Percentiles rank a stretch among this genome's conserved stretches.
Evolutionary conservation across 2,113 vertebrate species (phyloP).

Genomic region (Eleginops maclovinus): DNA sequence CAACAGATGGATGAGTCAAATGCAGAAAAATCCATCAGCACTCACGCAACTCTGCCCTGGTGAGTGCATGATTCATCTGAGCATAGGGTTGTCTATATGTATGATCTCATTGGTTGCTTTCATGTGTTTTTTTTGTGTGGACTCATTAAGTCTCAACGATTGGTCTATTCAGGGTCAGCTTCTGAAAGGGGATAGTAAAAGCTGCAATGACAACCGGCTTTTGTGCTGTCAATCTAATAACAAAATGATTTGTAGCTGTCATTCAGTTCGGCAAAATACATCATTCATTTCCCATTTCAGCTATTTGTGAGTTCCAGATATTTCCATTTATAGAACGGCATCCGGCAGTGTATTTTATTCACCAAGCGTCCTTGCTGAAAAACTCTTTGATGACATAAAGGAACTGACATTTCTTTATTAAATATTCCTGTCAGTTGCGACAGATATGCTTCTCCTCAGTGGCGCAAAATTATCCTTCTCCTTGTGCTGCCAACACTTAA

Average conservation of each 20-base stretch:
- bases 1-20: too few species aligned
- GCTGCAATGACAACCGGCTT: background rate
- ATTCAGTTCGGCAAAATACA: background rate
- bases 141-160: background rate
- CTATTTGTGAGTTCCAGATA: background rate
- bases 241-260: background rate
- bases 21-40: too few species aligned
- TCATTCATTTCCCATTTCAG: background rate
- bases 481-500: conserved; percentile 12
- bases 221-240: background rate
- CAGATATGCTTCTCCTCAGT: background rate
- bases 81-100: background rate
- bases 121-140: background rate
- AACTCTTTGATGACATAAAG: background rate
- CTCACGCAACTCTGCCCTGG: background rate
- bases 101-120: background rate
- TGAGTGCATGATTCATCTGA: conserved; percentile 6
- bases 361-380: background rate
- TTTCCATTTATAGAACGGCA: background rate
- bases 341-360: background rate
- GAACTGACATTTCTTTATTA: background rate
- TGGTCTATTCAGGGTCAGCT: background rate
- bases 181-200: background rate
- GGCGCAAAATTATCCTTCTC: background rate
- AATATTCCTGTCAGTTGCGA: background rate